Conservation (phyloP, 2,888 invertebrate species). For the Apamea anceps region DNA sequence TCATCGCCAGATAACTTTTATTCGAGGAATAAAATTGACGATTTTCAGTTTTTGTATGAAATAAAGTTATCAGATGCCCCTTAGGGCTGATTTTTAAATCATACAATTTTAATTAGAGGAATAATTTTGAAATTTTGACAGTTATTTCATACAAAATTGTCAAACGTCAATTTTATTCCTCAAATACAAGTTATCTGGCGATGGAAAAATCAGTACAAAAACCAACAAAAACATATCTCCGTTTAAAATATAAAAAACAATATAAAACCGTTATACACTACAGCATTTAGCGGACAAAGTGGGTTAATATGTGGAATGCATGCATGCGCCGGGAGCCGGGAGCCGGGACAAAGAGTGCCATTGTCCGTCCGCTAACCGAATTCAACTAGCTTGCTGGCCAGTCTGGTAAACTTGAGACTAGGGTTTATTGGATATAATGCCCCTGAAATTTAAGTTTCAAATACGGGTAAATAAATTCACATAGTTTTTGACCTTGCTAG, state of each 20-base stretch:
- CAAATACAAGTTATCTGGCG: too few species aligned
- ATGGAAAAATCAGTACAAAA: too few species aligned
- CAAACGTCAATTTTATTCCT: too few species aligned
- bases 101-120: too few species aligned
- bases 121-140: too few species aligned
- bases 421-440: neutral
- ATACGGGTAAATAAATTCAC: neutral
- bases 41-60: too few species aligned
- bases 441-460: neutral
- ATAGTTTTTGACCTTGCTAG: neutral
- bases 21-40: too few species aligned
- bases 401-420: neutral
- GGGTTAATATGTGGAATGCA: slow-evolving; percentile 47
- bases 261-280: slow-evolving; percentile 1
- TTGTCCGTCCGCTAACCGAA: slow-evolving; percentile 9
- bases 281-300: slow-evolving; percentile 24
- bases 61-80: too few species aligned
- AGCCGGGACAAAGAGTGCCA: slow-evolving; percentile 22
- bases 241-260: slow-evolving; percentile 1
- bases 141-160: too few species aligned
- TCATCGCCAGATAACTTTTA: too few species aligned
- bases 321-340: neutral
- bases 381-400: slow-evolving; percentile 9
- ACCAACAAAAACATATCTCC: neutral
- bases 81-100: too few species aligned